phyloP scores from a whole-genome alignment of 1,140 invertebrate species.

The Drosophila repletoides region DNA sequence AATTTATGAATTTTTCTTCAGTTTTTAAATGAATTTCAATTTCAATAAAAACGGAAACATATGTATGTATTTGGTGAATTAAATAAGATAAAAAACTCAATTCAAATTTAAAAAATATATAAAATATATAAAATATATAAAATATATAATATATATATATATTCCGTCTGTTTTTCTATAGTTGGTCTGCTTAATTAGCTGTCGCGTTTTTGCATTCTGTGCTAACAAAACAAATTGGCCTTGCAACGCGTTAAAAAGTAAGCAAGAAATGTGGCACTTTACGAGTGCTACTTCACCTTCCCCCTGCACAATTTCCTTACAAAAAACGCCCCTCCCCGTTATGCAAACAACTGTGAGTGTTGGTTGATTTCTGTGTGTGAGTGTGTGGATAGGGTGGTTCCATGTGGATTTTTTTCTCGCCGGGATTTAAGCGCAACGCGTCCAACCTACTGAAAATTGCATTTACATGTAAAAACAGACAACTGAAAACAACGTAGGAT shows the following conservation, averaged over 20 bases:
- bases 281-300: neutral
- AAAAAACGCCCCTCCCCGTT: neutral
- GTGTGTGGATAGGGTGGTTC: neutral
- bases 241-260: slow-evolving; percentile 35
- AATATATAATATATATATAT: neutral
- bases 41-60: neutral
- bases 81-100: neutral
- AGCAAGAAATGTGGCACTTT: slow-evolving; percentile 47
- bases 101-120: too few species aligned
- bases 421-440: slow-evolving; percentile 38
- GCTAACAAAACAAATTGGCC: slow-evolving; percentile 52
- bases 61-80: too few species aligned
- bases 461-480: slow-evolving; percentile 66
- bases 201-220: slow-evolving; percentile 13
- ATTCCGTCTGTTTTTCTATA: neutral
- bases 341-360: slow-evolving; percentile 40
- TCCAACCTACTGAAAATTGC: slow-evolving; percentile 63
- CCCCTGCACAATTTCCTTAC: too few species aligned
- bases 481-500: slow-evolving; percentile 3
- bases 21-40: neutral
- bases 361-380: slow-evolving; percentile 6
- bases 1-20: too few species aligned
- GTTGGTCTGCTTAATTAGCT: slow-evolving; percentile 32
- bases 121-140: too few species aligned
- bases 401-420: slow-evolving; percentile 27